These are phyloP conservation scores for Meta bourneti DNA, from an alignment of 2,888 invertebrate species.

Conservation along the genomic window DNA sequence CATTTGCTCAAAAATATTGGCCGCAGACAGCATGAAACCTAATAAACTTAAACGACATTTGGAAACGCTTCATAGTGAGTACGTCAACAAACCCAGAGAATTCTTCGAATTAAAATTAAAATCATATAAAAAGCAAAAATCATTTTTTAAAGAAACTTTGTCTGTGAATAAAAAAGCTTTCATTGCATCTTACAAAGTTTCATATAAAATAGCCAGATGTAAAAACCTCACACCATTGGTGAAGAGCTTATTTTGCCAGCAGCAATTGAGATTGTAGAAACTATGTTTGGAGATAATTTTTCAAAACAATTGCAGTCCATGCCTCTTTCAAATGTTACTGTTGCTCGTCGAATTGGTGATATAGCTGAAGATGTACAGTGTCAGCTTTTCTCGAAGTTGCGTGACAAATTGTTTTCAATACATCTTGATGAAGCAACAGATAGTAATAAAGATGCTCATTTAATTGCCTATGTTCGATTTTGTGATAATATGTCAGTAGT, in stretches of 20 bases:
- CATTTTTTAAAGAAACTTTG: too few relatives aligned
- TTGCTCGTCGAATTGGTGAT: slow-evolving; percentile 49
- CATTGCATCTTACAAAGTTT: slow-evolving; percentile 24
- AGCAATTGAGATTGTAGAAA: slow-evolving; percentile 3
- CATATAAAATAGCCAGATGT: slow-evolving; percentile 55
- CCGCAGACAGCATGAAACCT: too few relatives aligned
- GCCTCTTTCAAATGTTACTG: slow-evolving; percentile 25
- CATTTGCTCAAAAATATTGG: too few relatives aligned
- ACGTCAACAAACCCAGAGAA: too few relatives aligned
- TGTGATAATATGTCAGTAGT: too few relatives aligned
- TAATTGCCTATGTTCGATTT: too few relatives aligned
- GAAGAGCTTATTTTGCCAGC: slow-evolving; percentile 10
- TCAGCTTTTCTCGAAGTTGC: slow-evolving; percentile 51
- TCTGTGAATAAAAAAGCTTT: slow-evolving; percentile 1
- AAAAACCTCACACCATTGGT: slow-evolving; percentile 4
- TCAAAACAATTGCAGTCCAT: too few relatives aligned
- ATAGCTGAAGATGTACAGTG: slow-evolving; percentile 56
- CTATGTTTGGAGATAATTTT: not conserved
- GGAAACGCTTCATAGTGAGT: too few relatives aligned
- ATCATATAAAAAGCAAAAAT: too few relatives aligned
- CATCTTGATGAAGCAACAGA: too few relatives aligned
- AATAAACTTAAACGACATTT: not conserved
- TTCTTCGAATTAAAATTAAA: too few relatives aligned
- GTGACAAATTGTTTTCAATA: slow-evolving; percentile 1
- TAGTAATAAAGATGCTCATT: too few relatives aligned